Evolutionary conservation across 2,113 vertebrate genomes (phyloP), one percentile per base, ranked within the genome.

Genomic region (Cettia cetti): DNA sequence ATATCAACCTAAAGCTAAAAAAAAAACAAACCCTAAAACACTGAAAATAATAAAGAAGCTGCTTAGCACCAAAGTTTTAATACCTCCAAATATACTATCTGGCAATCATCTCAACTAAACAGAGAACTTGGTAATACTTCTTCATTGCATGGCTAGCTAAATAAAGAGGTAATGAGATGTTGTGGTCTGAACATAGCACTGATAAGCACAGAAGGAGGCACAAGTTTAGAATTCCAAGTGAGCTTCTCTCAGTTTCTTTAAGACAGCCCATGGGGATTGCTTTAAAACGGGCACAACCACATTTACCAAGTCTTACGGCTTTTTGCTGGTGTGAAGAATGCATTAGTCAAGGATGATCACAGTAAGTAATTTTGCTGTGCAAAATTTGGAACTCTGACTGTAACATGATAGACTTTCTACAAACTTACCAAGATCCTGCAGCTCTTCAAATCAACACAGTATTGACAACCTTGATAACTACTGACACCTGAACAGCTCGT

Each of bases 321-420:
- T 49, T 44, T 68, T 75, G 33, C 42, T 52, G 20, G 19, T 75
- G 63, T 88, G 69, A 95, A 86, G 74, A 95, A 95, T 45, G 44
- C 69, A 91, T 96, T 96, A 87, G 42, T 40, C 63, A 94, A 63
- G 89, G 78, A 92, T 39, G 44, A 82, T 47, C 35, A 70, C 53
- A 86, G 16, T 83, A 90, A 93, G 26, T 3, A 83, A 27, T 65
- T 96, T 76, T 82, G 45, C 28, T 39, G 71, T 69, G 84, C 89
- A 95, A 88, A 61, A 86, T 53, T 79, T 79, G 91, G 74, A 94
- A 42, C 13, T 35, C n/a, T 81, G 63, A 70, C 42, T 84, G 72
- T 96, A 93, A 94, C 72, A 77, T 18, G 89, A 94, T 17, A 60
- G 66, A 71, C 59, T 93, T 94, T 86, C n/a, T 91, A 83, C 94